phyloP scores from a whole-genome alignment of 2,113 vertebrate genomes.

The Rhodinocichla rosea region DNA sequence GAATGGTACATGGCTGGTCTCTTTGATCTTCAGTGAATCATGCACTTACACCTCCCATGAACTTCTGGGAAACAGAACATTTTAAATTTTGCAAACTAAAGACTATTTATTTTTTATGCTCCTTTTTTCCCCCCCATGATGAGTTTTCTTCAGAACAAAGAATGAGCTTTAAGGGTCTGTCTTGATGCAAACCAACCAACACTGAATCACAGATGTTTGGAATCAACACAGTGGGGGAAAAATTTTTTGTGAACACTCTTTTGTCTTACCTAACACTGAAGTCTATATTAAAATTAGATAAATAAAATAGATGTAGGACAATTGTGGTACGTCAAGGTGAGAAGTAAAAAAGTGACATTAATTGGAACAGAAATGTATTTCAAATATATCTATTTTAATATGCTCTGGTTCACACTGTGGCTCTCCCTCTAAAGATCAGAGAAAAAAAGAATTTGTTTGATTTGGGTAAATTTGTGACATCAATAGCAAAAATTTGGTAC shows the following conservation, averaged over 20 bases:
- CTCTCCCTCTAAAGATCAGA: background rate
- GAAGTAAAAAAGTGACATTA: background rate
- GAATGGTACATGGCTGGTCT: background rate
- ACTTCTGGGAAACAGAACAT: background rate
- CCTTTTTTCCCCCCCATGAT: background rate
- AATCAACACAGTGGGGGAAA: background rate
- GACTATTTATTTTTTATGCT: background rate
- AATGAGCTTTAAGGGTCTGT: background rate
- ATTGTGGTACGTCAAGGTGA: background rate
- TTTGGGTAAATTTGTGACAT: background rate
- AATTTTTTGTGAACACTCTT: background rate
- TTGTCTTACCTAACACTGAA: background rate
- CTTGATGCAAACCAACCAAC: background rate
- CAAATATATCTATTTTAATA: background rate
- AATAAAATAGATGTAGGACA: background rate
- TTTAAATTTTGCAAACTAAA: background rate
- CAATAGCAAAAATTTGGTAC: background rate
- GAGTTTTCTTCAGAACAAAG: background rate
- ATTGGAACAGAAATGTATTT: background rate
- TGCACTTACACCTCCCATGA: background rate
- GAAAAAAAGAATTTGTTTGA: background rate
- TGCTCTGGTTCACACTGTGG: background rate
- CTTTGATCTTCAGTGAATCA: background rate
- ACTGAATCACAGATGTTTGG: background rate
- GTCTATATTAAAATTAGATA: background rate